Evolutionary conservation across 2,797 vertebrate genomes (phyloP).

Genomic region (Lacerta bilineata): DNA sequence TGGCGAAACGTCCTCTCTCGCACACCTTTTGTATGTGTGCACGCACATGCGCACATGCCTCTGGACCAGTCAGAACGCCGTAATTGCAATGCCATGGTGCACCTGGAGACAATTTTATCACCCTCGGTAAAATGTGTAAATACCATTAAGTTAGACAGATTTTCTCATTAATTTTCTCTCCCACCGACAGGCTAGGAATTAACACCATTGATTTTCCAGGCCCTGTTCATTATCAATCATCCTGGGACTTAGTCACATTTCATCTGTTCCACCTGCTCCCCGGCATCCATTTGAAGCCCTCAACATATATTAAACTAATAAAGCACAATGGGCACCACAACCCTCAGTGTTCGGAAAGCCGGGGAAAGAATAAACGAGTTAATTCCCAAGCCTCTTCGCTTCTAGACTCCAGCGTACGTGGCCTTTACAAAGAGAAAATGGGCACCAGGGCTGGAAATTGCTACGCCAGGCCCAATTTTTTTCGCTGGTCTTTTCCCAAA

Average conservation of each 20-base stretch:
- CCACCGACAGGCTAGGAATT: slow-evolving; percentile 82
- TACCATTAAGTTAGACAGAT: slow-evolving; percentile 81
- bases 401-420: background rate
- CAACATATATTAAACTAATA: slow-evolving; percentile 75
- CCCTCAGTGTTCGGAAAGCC: background rate
- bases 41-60: background rate
- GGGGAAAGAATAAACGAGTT: background rate
- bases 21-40: too few relatives aligned
- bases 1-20: background rate
- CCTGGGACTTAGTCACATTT: slow-evolving; percentile 79
- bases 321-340: slow-evolving; percentile 50
- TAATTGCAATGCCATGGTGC: slow-evolving; percentile 71
- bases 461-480: too few relatives aligned
- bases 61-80: slow-evolving; percentile 40
- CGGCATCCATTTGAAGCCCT: slow-evolving; percentile 66
- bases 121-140: slow-evolving; percentile 81
- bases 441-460: too few relatives aligned
- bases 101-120: slow-evolving; percentile 78
- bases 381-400: background rate
- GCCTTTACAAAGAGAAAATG: too few relatives aligned
- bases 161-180: slow-evolving; percentile 83
- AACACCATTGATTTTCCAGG: slow-evolving; percentile 84
- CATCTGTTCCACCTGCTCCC: slow-evolving; percentile 77
- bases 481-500: too few relatives aligned
- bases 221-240: slow-evolving; percentile 82